Evolutionary conservation across 2,888 invertebrate species (phyloP).

Genomic region (Diogma glabrata): DNA sequence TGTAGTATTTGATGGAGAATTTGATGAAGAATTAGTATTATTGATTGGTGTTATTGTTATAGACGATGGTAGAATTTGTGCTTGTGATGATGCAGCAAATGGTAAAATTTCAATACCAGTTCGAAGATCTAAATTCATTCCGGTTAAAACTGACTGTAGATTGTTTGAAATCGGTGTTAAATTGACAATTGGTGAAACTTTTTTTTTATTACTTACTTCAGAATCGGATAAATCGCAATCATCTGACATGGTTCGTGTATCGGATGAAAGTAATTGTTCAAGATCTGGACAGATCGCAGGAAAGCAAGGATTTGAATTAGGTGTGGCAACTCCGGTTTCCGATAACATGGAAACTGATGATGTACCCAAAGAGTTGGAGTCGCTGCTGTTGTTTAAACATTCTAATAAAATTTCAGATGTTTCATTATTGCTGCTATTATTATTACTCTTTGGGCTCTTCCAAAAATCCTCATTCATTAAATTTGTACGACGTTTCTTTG

Average conservation of each 20-base stretch:
- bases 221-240: conserved; percentile 6
- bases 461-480: conserved; percentile 39
- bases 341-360: conserved; percentile 38
- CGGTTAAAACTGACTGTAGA: conserved; percentile 44
- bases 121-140: conserved; percentile 51
- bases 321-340: conserved; percentile 40
- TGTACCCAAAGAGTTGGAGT: conserved; percentile 48
- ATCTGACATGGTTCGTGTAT: conserved; percentile 5
- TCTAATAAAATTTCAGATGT: conserved; percentile 17
- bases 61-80: conserved; percentile 56
- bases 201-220: conserved; percentile 1
- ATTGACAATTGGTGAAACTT: conserved; percentile 12
- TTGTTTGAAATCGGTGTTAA: conserved; percentile 35
- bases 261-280: conserved; percentile 1
- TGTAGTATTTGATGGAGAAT: conserved; percentile 22
- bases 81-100: conserved; percentile 49
- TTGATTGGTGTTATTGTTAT: conserved; percentile 76
- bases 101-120: conserved; percentile 82
- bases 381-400: conserved; percentile 25
- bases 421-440: conserved; percentile 15
- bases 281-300: neutral
- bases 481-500: conserved; percentile 13
- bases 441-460: conserved; percentile 43
- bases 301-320: conserved; percentile 31
- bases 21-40: conserved; percentile 4